Base-by-base conservation (phyloP, 1,140 invertebrate species). In the Daktulosphaira vitifoliae region DNA sequence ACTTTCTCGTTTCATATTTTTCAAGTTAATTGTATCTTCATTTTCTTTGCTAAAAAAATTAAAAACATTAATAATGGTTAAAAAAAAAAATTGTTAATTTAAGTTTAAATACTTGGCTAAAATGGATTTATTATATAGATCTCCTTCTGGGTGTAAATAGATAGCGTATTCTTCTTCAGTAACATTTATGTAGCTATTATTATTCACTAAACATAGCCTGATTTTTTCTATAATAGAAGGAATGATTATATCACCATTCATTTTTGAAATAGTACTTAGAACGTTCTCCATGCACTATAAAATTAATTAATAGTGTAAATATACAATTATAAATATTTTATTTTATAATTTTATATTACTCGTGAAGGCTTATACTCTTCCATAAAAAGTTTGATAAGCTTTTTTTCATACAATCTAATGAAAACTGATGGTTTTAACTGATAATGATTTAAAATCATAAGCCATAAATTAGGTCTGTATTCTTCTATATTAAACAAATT, bases 51-150 rank as follows among this genome's bases (percentile, higher is more conserved):
- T 66, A n/a, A 11, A 15, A 39, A 51, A 26, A n/a, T 33, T 33
- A 33, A 33, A 33, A 33, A 33, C 11, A 33, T 6, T 33, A 33
- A 33, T 33, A 33, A 33, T 33, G 29, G 5, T n/a, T n/a, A n/a
- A n/a, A n/a, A n/a, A n/a, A n/a, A n/a, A n/a, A n/a, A n/a, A n/a
- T n/a, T n/a, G n/a, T n/a, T n/a, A n/a, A n/a, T n/a, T n/a, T n/a
- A n/a, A n/a, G n/a, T n/a, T 33, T 33, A 33, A 33, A 5, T 33
- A 33, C 11, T 33, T 33, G 29, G 92, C 89, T 56, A 97, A 77
- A 2, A 95, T 83, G 72, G 83, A 86, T 74, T 89, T 94, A 76
- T 99, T 92, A 73, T 89, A 97, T 0, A 98, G 77, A 71, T 91
- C 86, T 23, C 90, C 92, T 66, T 93, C 88, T 2, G 91, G 90